These are phyloP conservation scores for Nineta flava DNA, from an alignment of 2,888 invertebrate species.

Conservation along the genomic window DNA sequence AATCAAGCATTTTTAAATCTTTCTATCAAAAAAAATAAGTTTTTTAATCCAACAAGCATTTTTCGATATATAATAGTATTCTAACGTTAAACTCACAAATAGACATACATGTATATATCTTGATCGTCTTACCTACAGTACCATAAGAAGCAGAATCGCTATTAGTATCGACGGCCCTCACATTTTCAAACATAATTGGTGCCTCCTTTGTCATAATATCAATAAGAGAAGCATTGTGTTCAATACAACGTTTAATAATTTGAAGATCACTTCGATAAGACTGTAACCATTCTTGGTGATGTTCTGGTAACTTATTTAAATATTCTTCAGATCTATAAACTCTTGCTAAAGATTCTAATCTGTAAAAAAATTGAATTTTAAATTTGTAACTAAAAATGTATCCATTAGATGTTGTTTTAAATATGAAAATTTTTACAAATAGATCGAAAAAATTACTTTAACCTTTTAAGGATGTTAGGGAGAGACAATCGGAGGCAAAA, in stretches of 20 bases:
- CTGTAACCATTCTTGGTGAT: slow-evolving; percentile 58
- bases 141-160: slow-evolving; percentile 17
- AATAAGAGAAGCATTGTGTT: slow-evolving; percentile 49
- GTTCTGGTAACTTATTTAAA: slow-evolving; percentile 50
- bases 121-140: slow-evolving; percentile 5
- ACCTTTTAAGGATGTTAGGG: too few relatives aligned
- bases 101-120: too few relatives aligned
- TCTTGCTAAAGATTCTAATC: slow-evolving; percentile 57
- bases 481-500: not conserved
- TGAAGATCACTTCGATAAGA: slow-evolving; percentile 62
- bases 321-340: slow-evolving; percentile 64
- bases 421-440: too few relatives aligned
- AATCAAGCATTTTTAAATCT: too few relatives aligned
- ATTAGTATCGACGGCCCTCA: slow-evolving; percentile 21
- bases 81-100: too few relatives aligned
- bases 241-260: slow-evolving; percentile 61
- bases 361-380: slow-evolving; percentile 23
- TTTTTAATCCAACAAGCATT: too few relatives aligned
- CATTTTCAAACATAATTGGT: slow-evolving; percentile 73
- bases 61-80: too few relatives aligned
- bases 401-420: not conserved
- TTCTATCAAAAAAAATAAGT: too few relatives aligned
- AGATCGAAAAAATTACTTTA: too few relatives aligned
- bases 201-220: slow-evolving; percentile 62
- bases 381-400: slow-evolving; percentile 9